These are phyloP conservation scores for Scrobipalpa atriplicella DNA, from an alignment of 2,888 invertebrate species.

Conservation along the genomic window DNA sequence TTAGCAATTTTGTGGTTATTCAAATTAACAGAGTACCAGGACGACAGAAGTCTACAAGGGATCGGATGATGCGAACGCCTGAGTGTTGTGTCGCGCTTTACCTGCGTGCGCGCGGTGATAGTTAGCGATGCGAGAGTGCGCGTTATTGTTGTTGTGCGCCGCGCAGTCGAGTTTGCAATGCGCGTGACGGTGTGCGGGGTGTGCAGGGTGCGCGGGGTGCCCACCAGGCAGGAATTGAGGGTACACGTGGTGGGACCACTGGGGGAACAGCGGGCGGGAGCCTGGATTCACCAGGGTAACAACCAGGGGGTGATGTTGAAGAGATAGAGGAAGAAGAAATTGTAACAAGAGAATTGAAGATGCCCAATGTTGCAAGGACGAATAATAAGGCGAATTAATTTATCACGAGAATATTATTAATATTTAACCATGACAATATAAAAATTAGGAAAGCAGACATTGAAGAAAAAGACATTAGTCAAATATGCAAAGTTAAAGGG, in stretches of 20 bases:
- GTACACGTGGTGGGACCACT: constrained; percentile 97
- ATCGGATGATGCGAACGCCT: constrained; percentile 57
- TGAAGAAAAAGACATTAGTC: background rate
- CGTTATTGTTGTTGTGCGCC: constrained; percentile 76
- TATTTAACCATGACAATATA: too few relatives aligned
- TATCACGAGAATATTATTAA: too few relatives aligned
- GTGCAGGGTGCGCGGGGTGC: constrained; percentile 90
- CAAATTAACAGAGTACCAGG: constrained; percentile 19
- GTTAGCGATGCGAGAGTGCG: constrained; percentile 80
- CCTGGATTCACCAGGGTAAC: constrained; percentile 50
- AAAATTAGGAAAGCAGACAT: too few relatives aligned
- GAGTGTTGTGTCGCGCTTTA: constrained; percentile 54
- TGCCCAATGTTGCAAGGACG: background rate
- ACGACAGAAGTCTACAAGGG: constrained; percentile 10
- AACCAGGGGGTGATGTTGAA: background rate
- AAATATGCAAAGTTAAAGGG: background rate
- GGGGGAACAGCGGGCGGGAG: constrained; percentile 94
- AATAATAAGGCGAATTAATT: too few relatives aligned
- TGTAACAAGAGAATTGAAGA: background rate
- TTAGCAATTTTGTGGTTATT: constrained; percentile 8
- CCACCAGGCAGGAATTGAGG: constrained; percentile 96
- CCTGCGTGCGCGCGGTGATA: constrained; percentile 82
- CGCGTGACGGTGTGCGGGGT: constrained; percentile 61
- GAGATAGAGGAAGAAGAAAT: background rate
- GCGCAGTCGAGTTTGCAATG: constrained; percentile 81